Evolutionary conservation across 2,797 vertebrate species (phyloP).

Genomic region (Emys orbicularis): DNA sequence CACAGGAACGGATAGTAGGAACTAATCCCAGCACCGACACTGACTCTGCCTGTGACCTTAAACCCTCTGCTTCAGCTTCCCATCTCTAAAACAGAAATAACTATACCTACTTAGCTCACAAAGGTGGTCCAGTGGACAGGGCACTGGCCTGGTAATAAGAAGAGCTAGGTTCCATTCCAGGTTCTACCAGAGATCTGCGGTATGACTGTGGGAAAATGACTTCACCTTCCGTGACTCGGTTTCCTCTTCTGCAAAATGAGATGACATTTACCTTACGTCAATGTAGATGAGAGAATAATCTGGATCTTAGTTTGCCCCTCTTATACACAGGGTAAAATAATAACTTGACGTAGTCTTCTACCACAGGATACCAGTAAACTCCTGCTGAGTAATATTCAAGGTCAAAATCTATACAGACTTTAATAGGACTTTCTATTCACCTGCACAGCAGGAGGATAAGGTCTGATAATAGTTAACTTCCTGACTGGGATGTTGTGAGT

Average conservation of each 20-base stretch:
- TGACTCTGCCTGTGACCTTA: neutral
- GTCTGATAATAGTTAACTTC: neutral
- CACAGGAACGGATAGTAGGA: neutral
- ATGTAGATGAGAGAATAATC: neutral
- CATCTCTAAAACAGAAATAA: neutral
- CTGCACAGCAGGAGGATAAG: neutral
- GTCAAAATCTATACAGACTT: accelerated
- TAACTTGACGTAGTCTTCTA: neutral
- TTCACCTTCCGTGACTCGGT: neutral
- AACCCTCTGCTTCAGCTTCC: neutral
- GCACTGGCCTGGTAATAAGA: accelerated
- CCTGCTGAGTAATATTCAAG: neutral
- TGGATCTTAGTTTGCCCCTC: neutral
- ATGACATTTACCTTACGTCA: neutral
- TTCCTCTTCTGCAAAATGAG: neutral
- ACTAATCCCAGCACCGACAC: neutral
- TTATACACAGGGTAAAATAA: neutral
- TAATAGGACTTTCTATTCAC: neutral
- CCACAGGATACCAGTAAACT: neutral
- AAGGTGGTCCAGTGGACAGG: neutral
- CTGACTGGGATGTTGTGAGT: neutral
- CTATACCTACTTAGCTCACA: neutral
- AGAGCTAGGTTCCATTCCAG: neutral
- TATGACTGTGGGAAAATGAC: neutral
- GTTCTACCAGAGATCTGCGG: neutral